Percentiles rank a stretch among this genome's conserved stretches.
Conservation (phyloP, 2,888 invertebrate genomes). For the Tribolium freemani region DNA sequence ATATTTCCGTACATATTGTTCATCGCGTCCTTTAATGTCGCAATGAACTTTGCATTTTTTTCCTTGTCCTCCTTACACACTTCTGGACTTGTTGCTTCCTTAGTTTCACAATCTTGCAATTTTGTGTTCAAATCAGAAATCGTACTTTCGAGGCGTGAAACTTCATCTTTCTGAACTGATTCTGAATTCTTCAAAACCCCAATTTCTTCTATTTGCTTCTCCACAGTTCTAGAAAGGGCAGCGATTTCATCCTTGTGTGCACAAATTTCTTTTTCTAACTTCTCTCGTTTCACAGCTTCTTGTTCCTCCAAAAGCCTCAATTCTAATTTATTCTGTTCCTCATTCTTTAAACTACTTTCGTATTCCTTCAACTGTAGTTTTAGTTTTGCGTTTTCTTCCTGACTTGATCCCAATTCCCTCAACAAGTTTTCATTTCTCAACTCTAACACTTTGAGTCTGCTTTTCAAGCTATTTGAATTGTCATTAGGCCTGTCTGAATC, state of each 20-base stretch:
- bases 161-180: constrained; percentile 27
- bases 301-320: constrained; percentile 6
- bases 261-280: constrained; percentile 35
- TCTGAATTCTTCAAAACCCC: constrained; percentile 29
- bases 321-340: constrained; percentile 22
- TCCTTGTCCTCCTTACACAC: neutral
- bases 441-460: constrained; percentile 65
- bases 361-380: neutral
- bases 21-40: constrained; percentile 59
- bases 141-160: constrained; percentile 41
- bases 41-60: constrained; percentile 18
- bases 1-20: constrained; percentile 61
- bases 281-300: constrained; percentile 24
- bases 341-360: neutral
- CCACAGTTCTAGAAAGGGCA: constrained; percentile 4
- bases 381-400: constrained; percentile 43
- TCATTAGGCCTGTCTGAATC: constrained; percentile 26
- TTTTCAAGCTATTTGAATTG: constrained; percentile 54
- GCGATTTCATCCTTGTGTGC: neutral
- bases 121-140: constrained; percentile 44
- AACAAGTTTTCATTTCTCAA: constrained; percentile 63
- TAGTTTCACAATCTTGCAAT: neutral
- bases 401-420: constrained; percentile 51
- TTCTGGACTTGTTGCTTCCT: neutral
- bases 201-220: constrained; percentile 32